These are phyloP conservation scores for Heterochromis multidens DNA, from an alignment of 2,113 vertebrate species.

Conservation along the genomic window DNA sequence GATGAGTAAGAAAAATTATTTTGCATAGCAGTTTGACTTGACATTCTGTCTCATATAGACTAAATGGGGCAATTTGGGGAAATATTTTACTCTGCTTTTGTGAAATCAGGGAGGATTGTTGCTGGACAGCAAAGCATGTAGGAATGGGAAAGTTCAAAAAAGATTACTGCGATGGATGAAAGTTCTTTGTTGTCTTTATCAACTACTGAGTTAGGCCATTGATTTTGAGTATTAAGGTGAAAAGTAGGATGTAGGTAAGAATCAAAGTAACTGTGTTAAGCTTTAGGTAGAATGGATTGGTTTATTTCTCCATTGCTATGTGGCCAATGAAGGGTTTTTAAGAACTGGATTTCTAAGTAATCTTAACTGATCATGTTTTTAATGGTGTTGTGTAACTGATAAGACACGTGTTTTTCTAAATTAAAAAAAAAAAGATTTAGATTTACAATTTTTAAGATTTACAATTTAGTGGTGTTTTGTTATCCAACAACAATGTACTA, in stretches of 20 bases:
- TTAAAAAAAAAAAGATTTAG: too few relatives aligned
- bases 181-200: slow-evolving; percentile 58
- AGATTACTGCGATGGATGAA: slow-evolving; percentile 48
- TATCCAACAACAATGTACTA: not conserved
- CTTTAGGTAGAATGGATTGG: not conserved
- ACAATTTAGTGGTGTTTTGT: not conserved
- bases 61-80: not conserved
- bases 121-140: slow-evolving; percentile 81
- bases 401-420: not conserved
- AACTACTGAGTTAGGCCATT: slow-evolving; percentile 75
- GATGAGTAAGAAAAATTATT: not conserved
- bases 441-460: not conserved
- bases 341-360: not conserved
- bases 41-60: not conserved
- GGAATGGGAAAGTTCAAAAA: slow-evolving; percentile 36
- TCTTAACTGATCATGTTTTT: not conserved
- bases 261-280: not conserved
- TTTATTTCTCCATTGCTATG: slow-evolving; percentile 26
- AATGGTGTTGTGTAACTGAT: not conserved
- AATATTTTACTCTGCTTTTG: slow-evolving; percentile 47
- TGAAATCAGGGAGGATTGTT: slow-evolving; percentile 79
- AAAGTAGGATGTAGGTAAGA: slow-evolving; percentile 3
- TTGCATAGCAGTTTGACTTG: slow-evolving; percentile 14
- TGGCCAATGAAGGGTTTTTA: not conserved
- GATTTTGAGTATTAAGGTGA: slow-evolving; percentile 16